Percentiles rank a stretch among this genome's conserved stretches.
phyloP scores from a whole-genome alignment of 92 coral and sea anemone genomes.

The Plumapathes pennacea region DNA sequence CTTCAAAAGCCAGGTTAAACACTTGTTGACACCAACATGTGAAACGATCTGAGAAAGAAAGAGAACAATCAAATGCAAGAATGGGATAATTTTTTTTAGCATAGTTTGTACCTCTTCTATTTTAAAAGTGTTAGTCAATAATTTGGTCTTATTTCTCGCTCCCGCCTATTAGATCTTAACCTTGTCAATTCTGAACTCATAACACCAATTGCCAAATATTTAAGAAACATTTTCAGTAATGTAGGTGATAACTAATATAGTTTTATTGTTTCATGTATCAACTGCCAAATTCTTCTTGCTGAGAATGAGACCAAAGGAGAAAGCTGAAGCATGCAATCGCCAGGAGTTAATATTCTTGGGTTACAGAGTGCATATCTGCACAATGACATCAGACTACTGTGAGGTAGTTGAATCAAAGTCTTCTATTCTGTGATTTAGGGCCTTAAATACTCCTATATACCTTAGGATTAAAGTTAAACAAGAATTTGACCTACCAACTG shows the following conservation, averaged over 20 bases:
- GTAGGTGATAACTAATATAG: too few species aligned
- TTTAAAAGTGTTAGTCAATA: neutral
- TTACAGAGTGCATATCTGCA: neutral
- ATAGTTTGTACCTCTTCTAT: neutral
- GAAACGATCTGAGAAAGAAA: slow-evolving; percentile 31
- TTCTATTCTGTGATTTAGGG: too few species aligned
- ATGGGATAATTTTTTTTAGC: neutral
- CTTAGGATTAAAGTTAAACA: too few species aligned
- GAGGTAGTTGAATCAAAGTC: neutral
- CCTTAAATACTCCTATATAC: too few species aligned
- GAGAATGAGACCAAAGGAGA: too few species aligned
- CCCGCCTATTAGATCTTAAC: neutral
- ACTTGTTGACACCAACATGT: slow-evolving; percentile 71
- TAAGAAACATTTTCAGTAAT: too few species aligned
- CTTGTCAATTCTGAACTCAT: neutral
- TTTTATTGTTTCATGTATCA: too few species aligned
- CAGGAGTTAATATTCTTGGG: too few species aligned
- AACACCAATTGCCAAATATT: too few species aligned
- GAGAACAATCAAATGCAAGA: neutral
- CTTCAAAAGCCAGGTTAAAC: slow-evolving; percentile 74
- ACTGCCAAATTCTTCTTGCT: too few species aligned
- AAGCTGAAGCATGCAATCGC: too few species aligned
- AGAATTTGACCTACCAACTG: slow-evolving; percentile 68
- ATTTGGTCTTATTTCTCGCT: neutral
- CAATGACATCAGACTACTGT: neutral